Evolutionary conservation across 2,113 vertebrate genomes (phyloP).

Genomic region (Steatornis caripensis): DNA sequence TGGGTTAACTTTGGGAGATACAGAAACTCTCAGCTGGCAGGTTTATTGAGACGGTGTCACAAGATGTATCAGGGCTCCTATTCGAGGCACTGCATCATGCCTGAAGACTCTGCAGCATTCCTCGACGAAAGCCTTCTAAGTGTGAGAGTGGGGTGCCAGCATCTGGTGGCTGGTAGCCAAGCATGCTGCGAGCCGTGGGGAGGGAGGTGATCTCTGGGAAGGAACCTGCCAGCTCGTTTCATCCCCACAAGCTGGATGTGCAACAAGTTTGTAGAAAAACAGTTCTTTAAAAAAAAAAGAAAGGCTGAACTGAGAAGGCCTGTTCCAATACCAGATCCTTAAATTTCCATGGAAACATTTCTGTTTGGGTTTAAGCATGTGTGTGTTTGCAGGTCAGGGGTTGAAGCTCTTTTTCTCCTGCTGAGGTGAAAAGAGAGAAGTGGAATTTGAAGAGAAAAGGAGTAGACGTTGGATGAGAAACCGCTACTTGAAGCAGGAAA

Average conservation of each 20-base stretch:
- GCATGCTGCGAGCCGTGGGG: background rate
- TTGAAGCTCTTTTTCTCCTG: background rate
- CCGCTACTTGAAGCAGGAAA: background rate
- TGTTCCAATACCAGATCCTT: background rate
- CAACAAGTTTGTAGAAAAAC: background rate
- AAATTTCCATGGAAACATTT: background rate
- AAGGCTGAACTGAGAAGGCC: background rate
- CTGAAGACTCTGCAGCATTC: background rate
- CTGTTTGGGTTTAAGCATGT: background rate
- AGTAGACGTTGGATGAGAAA: background rate
- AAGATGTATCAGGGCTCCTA: slow-evolving; percentile 30
- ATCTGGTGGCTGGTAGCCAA: slow-evolving; percentile 1
- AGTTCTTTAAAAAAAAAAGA: background rate
- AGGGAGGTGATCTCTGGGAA: background rate
- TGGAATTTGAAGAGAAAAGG: background rate
- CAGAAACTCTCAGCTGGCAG: background rate
- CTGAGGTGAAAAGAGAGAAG: background rate
- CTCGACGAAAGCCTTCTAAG: background rate
- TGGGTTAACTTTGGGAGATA: slow-evolving; percentile 5
- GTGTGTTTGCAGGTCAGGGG: background rate
- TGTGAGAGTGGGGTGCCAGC: background rate
- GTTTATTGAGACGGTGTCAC: background rate
- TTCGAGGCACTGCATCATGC: slow-evolving; percentile 54
- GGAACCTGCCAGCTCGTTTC: background rate
- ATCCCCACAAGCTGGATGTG: background rate